These are phyloP conservation scores for Phyto melanocephala DNA, from an alignment of 2,888 invertebrate species.

Conservation along the genomic window DNA sequence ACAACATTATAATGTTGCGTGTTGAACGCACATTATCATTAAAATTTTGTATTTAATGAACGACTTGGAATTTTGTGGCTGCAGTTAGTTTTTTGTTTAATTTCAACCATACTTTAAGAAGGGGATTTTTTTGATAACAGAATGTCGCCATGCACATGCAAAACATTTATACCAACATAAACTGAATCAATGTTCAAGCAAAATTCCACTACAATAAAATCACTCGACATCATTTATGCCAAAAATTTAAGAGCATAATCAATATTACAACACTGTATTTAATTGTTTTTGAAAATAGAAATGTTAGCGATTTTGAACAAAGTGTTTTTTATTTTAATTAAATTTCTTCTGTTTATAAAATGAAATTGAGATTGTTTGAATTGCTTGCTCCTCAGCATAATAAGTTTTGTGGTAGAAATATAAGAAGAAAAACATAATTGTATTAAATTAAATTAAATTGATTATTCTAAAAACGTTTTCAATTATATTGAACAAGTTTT, in stretches of 20 bases:
- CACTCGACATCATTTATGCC: background rate
- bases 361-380: no score
- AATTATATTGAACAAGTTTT: background rate
- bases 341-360: constrained; percentile 5
- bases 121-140: background rate
- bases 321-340: background rate
- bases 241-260: constrained; percentile 28
- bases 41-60: constrained; percentile 37
- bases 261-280: constrained; percentile 16
- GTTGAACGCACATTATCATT: constrained; percentile 63
- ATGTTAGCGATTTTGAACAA: no score
- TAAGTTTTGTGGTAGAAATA: constrained; percentile 2
- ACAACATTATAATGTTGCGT: constrained; percentile 47
- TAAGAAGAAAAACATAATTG: background rate
- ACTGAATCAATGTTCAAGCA: constrained; percentile 21
- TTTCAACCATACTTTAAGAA: background rate
- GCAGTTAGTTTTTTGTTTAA: constrained; percentile 25
- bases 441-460: background rate
- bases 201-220: background rate
- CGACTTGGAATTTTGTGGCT: background rate
- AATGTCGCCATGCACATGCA: constrained; percentile 25
- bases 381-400: background rate
- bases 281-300: background rate
- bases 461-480: constrained; percentile 20
- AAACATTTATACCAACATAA: constrained; percentile 2